Conservation (phyloP, 2,113 vertebrate genomes). For the Prochilodus magdalenae region DNA sequence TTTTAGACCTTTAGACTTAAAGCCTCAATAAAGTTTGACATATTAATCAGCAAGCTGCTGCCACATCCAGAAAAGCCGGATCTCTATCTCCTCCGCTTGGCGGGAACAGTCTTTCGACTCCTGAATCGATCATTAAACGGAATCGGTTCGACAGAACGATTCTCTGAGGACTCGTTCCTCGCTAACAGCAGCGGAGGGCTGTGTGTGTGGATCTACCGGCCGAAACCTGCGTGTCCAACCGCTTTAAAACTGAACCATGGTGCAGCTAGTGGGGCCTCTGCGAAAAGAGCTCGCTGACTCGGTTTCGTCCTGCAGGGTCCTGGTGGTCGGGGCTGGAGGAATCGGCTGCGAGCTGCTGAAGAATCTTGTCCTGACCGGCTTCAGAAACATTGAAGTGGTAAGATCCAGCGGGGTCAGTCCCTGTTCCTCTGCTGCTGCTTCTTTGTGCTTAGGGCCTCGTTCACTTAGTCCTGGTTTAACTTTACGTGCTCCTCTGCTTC, state of each 20-base stretch:
- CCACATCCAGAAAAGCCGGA: too few species aligned
- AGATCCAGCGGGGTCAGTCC: conserved; percentile 56
- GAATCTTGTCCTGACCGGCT: conserved; percentile 93
- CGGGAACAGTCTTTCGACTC: background rate
- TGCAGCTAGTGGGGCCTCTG: conserved; percentile 83
- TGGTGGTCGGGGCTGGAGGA: conserved; percentile 93
- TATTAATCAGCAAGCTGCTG: too few species aligned
- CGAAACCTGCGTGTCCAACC: conserved; percentile 19
- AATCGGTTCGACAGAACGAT: background rate
- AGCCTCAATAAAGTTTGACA: too few species aligned
- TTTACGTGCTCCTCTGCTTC: too few species aligned
- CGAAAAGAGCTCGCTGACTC: conserved; percentile 86
- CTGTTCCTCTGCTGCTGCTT: conserved; percentile 17
- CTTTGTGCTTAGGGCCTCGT: conserved; percentile 57
- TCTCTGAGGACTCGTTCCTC: background rate
- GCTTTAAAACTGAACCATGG: conserved; percentile 70
- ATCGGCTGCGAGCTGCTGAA: conserved; percentile 97
- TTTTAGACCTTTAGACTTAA: too few species aligned
- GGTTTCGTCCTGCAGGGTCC: conserved; percentile 81
- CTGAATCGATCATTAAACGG: background rate
- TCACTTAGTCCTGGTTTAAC: background rate
- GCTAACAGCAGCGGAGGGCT: background rate
- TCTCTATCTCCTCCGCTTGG: too few species aligned
- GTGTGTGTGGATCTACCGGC: background rate
- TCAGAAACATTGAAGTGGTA: conserved; percentile 92